phyloP scores from a whole-genome alignment of 1,140 invertebrate species.

The Batillaria attramentaria region DNA sequence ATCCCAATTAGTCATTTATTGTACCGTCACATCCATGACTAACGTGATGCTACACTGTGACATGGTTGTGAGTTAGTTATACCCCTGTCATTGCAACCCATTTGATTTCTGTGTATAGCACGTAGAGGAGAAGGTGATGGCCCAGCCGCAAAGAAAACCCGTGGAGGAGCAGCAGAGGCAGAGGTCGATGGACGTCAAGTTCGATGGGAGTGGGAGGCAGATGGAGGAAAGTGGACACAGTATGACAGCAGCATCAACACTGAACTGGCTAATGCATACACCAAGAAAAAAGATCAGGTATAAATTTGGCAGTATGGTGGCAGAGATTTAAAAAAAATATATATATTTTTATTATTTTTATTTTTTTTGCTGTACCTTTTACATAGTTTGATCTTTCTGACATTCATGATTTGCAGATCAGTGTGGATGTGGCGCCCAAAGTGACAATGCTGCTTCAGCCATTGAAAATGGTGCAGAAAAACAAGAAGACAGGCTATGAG shows the following conservation, averaged over 20 bases:
- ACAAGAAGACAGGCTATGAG: constrained; percentile 66
- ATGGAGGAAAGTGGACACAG: constrained; percentile 53
- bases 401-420: constrained; percentile 47
- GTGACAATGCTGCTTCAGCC: constrained; percentile 50
- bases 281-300: constrained; percentile 44
- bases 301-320: constrained; percentile 10
- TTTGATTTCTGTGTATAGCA: constrained; percentile 1
- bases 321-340: background rate
- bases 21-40: background rate
- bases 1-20: background rate
- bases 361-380: background rate
- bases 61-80: background rate
- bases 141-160: constrained; percentile 36
- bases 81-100: background rate
- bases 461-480: constrained; percentile 65
- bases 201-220: constrained; percentile 61
- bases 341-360: background rate
- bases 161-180: background rate
- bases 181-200: constrained; percentile 33
- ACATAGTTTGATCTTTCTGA: background rate
- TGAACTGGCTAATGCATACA: constrained; percentile 43
- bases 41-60: background rate
- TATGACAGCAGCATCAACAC: constrained; percentile 45
- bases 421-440: constrained; percentile 45
- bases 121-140: constrained; percentile 33